Conservation (phyloP, 2,797 vertebrate genomes). For the Delichon dasypus region DNA sequence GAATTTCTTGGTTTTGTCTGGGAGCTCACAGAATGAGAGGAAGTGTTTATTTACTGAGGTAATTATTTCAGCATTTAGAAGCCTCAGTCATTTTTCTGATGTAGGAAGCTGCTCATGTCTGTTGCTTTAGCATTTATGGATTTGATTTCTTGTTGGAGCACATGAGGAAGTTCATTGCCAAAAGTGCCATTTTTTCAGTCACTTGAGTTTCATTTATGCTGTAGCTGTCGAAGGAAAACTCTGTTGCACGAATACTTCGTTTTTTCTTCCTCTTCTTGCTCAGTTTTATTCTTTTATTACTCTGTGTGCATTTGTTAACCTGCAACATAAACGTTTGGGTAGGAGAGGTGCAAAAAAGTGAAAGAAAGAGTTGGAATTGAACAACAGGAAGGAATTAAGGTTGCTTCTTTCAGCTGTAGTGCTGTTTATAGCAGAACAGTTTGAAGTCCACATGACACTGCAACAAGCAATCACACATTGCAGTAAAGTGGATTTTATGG, state of each 20-base stretch:
- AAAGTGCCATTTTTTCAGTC: background rate
- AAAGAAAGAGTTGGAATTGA: background rate
- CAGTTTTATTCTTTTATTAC: background rate
- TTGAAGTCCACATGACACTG: background rate
- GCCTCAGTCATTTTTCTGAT: background rate
- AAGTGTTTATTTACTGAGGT: background rate
- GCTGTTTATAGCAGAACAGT: background rate
- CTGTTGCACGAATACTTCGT: background rate
- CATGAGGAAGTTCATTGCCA: accelerated
- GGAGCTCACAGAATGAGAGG: background rate
- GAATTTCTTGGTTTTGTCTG: background rate
- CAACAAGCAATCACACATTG: background rate
- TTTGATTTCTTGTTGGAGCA: background rate
- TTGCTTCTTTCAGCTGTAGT: background rate
- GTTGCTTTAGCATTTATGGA: background rate
- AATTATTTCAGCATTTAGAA: background rate
- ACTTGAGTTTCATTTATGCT: background rate
- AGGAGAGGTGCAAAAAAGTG: background rate
- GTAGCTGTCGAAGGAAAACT: background rate
- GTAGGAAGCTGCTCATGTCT: background rate
- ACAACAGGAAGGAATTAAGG: background rate
- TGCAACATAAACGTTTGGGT: background rate
- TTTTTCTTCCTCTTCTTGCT: background rate
- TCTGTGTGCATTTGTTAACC: background rate
- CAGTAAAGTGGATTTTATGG: background rate